Evolutionary conservation across 2,797 vertebrate species (phyloP).

Genomic region (Spheniscus humboldti): DNA sequence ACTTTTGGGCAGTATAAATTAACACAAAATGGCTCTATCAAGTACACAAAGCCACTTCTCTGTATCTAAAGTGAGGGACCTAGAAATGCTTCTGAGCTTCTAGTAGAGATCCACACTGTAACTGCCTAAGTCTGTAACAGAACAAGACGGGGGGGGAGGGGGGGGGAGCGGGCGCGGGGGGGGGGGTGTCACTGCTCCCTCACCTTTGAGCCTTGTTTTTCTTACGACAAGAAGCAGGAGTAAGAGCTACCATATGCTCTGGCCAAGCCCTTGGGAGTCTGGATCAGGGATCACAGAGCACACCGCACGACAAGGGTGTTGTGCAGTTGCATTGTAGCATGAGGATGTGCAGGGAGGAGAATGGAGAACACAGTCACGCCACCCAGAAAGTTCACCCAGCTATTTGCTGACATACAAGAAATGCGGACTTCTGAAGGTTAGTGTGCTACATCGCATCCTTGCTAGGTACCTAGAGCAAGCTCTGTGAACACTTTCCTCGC

Average conservation of each 20-base stretch:
- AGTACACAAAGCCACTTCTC: not conserved
- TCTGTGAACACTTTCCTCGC: not conserved
- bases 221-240: not conserved
- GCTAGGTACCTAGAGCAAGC: not conserved
- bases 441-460: not conserved
- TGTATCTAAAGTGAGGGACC: not conserved
- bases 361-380: fast-evolving
- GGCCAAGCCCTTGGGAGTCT: not conserved
- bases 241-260: not conserved
- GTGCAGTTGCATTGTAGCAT: not conserved
- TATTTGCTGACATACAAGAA: not conserved
- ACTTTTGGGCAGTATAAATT: not conserved
- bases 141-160: fast-evolving
- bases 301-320: fast-evolving
- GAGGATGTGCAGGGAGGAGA: not conserved
- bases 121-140: not conserved
- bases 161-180: too few species aligned
- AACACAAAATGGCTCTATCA: not conserved
- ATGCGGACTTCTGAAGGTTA: not conserved
- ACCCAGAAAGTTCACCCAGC: not conserved
- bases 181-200: not conserved
- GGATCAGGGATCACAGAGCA: not conserved
- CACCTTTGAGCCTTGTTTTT: not conserved
- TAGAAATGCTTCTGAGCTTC: not conserved
- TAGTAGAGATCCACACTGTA: fast-evolving